Conservation (phyloP, 2,113 vertebrate genomes). For the Erinaceus europaeus region DNA sequence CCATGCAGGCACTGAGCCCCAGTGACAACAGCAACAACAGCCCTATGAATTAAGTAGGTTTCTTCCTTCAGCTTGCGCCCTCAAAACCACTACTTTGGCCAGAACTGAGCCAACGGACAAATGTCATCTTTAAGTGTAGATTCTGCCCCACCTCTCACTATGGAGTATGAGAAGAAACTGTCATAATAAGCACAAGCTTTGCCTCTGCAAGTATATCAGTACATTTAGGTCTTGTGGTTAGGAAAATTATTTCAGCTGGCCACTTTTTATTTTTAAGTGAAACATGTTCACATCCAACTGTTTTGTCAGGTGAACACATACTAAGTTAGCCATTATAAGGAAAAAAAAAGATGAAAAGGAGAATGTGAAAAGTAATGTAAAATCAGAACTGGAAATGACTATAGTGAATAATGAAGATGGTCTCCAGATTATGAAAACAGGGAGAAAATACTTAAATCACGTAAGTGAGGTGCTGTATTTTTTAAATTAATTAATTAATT, state of each 20-base stretch:
- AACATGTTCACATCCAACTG: not conserved
- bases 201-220: not conserved
- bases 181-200: not conserved
- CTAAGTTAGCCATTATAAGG: not conserved
- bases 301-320: not conserved
- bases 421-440: too few relatives aligned
- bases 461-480: too few relatives aligned
- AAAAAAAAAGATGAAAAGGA: not conserved
- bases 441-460: too few relatives aligned
- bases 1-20: too few relatives aligned
- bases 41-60: not conserved
- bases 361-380: not conserved
- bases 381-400: not conserved
- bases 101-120: not conserved
- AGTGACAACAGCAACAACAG: too few relatives aligned
- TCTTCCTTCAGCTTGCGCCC: not conserved
- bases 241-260: not conserved
- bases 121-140: not conserved
- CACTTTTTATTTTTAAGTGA: slow-evolving; percentile 18
- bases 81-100: not conserved
- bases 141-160: not conserved
- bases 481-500: too few relatives aligned
- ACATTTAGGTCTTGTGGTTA: not conserved
- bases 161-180: not conserved
- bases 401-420: not conserved